Evolutionary conservation across 2,797 vertebrate species (phyloP).

Genomic region (Lutjanus argentimaculatus): DNA sequence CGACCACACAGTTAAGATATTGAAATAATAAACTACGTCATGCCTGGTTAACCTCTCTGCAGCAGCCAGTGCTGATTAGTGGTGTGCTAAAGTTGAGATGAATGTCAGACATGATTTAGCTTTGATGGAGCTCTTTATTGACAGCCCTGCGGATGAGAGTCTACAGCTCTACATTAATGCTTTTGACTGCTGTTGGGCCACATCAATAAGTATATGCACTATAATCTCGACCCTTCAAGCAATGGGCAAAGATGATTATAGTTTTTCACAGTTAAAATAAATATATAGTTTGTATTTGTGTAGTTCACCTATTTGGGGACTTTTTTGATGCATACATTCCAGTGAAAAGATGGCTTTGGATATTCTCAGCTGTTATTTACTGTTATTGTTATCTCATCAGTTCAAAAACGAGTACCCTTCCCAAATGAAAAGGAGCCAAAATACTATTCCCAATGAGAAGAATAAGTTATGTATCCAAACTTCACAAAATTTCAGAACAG

Average conservation of each 20-base stretch:
- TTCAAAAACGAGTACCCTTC: background rate
- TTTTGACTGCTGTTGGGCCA: slow-evolving; percentile 42
- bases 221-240: slow-evolving; percentile 58
- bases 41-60: slow-evolving; percentile 59
- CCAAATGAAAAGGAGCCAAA: too few species aligned
- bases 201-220: slow-evolving; percentile 44
- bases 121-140: slow-evolving; percentile 62
- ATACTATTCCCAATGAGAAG: background rate
- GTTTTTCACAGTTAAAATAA: slow-evolving; percentile 57
- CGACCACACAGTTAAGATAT: slow-evolving; percentile 64
- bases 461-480: background rate
- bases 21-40: slow-evolving; percentile 76
- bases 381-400: background rate
- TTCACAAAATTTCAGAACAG: background rate
- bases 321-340: slow-evolving; percentile 10
- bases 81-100: slow-evolving; percentile 40
- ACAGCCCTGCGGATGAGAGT: slow-evolving; percentile 49
- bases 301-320: slow-evolving; percentile 26
- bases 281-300: slow-evolving; percentile 45
- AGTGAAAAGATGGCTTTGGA: background rate
- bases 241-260: slow-evolving; percentile 59
- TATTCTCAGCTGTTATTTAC: slow-evolving; percentile 1
- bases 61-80: slow-evolving; percentile 68
- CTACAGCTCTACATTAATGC: slow-evolving; percentile 50
- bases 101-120: slow-evolving; percentile 42